A percentile compares a stretch with the other conserved stretches of the same genome.
Evolutionary conservation across 2,113 vertebrate genomes (phyloP).

Genomic region (Melanerpes aurifrons): DNA sequence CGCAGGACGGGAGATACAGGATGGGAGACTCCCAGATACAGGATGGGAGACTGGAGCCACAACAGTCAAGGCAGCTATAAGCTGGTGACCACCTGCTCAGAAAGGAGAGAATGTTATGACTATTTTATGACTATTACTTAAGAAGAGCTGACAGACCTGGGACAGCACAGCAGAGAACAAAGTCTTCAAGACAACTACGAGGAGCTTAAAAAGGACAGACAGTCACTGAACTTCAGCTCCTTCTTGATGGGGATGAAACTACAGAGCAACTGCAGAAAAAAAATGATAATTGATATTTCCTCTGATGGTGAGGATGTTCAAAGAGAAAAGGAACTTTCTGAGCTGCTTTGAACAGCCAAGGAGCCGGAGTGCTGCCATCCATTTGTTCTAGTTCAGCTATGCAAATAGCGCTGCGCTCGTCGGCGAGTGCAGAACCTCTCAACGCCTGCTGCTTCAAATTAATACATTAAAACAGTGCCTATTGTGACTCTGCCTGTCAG

Average conservation of each 20-base stretch:
- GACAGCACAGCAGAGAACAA: background rate
- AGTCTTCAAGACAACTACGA: background rate
- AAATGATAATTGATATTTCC: background rate
- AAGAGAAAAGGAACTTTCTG: background rate
- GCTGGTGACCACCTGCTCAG: background rate
- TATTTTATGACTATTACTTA: background rate
- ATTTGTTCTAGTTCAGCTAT: conserved; percentile 32
- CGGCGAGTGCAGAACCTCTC: conserved; percentile 10
- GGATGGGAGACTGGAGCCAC: background rate
- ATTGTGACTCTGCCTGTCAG: background rate
- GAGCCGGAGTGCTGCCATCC: background rate
- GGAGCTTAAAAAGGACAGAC: background rate
- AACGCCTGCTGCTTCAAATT: conserved; percentile 14
- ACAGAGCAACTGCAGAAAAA: background rate
- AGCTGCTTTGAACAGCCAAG: background rate
- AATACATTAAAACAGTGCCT: conserved; percentile 5
- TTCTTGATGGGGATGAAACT: background rate
- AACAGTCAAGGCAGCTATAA: background rate
- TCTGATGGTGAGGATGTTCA: conserved; percentile 10
- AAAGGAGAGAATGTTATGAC: background rate
- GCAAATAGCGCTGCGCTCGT: conserved; percentile 1
- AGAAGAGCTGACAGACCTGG: background rate
- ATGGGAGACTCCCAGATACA: background rate
- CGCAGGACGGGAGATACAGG: too few species aligned
- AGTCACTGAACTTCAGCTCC: background rate